These are phyloP conservation scores for Pteropus alecto DNA, from an alignment of 2,113 vertebrate species.

Conservation along the genomic window DNA sequence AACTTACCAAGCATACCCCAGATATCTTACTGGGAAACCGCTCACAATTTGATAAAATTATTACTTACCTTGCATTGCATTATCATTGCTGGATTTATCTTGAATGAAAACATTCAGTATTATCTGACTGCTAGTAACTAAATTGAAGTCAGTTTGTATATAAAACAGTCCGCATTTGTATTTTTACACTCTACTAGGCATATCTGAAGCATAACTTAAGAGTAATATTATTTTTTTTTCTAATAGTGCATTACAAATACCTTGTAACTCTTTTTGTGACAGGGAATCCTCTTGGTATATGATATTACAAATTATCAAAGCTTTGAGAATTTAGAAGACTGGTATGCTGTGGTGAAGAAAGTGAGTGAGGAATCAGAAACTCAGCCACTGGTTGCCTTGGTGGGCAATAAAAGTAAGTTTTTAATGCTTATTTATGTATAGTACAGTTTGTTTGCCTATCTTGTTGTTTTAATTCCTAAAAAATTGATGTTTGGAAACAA, in stretches of 20 bases:
- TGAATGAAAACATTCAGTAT: neutral
- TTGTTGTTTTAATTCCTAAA: conserved; percentile 8
- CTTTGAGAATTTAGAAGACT: conserved; percentile 99
- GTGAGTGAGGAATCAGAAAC: conserved; percentile 93
- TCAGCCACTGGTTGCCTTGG: conserved; percentile 92
- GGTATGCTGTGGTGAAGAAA: conserved; percentile 95
- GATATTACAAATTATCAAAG: conserved; percentile 98
- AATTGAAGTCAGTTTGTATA: neutral
- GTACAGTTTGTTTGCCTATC: neutral
- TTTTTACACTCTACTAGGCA: neutral
- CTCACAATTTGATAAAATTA: neutral
- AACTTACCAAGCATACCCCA: neutral
- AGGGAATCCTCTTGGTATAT: conserved; percentile 98
- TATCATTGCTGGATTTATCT: conserved; percentile 2
- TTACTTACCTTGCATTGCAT: neutral
- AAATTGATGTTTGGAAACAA: neutral
- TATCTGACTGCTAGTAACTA: neutral
- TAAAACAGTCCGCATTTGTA: neutral
- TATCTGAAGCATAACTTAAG: neutral
- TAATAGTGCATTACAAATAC: conserved; percentile 46
- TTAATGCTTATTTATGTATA: conserved; percentile 33
- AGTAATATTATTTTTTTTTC: neutral
- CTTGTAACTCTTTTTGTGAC: conserved; percentile 67
- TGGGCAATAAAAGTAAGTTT: conserved; percentile 98
- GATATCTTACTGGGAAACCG: neutral